Evolutionary conservation across 2,797 vertebrate genomes (phyloP), one percentile per base, ranked within the genome.

Genomic region (Platyrinchus mystaceus): DNA sequence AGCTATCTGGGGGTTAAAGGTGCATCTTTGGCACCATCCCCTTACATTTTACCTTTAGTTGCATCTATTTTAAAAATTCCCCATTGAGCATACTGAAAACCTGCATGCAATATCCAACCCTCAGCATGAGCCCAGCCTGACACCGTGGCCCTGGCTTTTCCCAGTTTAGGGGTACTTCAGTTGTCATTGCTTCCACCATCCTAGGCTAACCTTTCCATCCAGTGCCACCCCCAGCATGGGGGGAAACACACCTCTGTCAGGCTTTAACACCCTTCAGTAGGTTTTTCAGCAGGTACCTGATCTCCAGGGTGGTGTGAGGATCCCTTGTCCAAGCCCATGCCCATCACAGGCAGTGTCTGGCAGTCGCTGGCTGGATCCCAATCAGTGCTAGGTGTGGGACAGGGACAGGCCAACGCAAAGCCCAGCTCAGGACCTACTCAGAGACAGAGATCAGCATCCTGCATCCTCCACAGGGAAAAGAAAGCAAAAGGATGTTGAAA

Each of bases 301-400:
- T 78, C 44, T 84, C 30, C 58, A 69, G 53, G 5, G 43, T 16
- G 21, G 6, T 7, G 11, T 44, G 49, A 86, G 43, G 22, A 93
- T 28, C 7, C 30, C n/a, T 73, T 28, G 27, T 50, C 47, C 39
- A 78, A 73, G 55, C 5, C 58, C 18, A 28, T 0, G 0, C 56
- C 50, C 50, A 32, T 70, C n/a, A 10, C 2, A 15, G 34, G 13
- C 14, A 1, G 24, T 4, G 4, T 39, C 47, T 59, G 49, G 52
- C 36, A 46, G 17, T 3, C 32, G 12, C 52, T 83, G 50, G 14
- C 17, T 58, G 49, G 34, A 71, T 64, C 19, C 34, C 12, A 5
- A 0, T 10, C 0, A 0, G 36, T 87, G 41, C 62, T 53, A 43
- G 15, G 12, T 12, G 6, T 34, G 28, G 23, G 9, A 2, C 30